A percentile compares a stretch with the other conserved stretches of the same genome.
These are phyloP conservation scores for Cinclus cinclus DNA, from an alignment of 2,113 vertebrate species.

Conservation along the genomic window DNA sequence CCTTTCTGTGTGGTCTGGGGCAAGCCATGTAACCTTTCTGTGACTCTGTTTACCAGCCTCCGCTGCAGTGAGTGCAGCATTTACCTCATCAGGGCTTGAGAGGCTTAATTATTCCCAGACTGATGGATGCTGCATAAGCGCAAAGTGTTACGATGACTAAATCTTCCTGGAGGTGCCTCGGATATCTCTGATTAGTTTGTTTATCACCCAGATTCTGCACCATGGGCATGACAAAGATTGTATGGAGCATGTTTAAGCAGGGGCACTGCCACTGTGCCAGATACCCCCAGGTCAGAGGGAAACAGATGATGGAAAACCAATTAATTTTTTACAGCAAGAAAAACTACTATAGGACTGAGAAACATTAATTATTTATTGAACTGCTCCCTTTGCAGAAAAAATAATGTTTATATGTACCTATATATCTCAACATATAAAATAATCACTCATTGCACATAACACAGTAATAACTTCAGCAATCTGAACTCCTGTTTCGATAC, in stretches of 20 bases:
- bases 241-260: constrained; percentile 67
- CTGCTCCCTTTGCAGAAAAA: constrained; percentile 58
- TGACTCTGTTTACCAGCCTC: constrained; percentile 26
- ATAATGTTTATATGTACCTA: background rate
- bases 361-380: constrained; percentile 80
- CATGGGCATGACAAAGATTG: constrained; percentile 52
- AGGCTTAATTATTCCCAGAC: constrained; percentile 44
- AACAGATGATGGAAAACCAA: constrained; percentile 76
- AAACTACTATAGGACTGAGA: constrained; percentile 75
- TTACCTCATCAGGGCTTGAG: constrained; percentile 4
- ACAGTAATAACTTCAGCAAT: constrained; percentile 41
- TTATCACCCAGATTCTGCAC: constrained; percentile 57
- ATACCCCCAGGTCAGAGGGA: constrained; percentile 67
- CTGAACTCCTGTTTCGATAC: constrained; percentile 29
- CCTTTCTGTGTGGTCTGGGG: constrained; percentile 31
- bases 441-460: constrained; percentile 13
- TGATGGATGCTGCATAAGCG: constrained; percentile 33
- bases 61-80: background rate
- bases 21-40: constrained; percentile 7
- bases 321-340: constrained; percentile 76
- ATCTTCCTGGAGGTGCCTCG: constrained; percentile 57
- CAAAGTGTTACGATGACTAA: constrained; percentile 32
- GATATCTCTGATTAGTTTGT: constrained; percentile 39
- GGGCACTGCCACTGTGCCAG: constrained; percentile 27
- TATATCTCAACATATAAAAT: background rate